These are phyloP conservation scores for Cyrtorhinus lividipennis DNA, from an alignment of 1,140 invertebrate genomes.

Conservation along the genomic window DNA sequence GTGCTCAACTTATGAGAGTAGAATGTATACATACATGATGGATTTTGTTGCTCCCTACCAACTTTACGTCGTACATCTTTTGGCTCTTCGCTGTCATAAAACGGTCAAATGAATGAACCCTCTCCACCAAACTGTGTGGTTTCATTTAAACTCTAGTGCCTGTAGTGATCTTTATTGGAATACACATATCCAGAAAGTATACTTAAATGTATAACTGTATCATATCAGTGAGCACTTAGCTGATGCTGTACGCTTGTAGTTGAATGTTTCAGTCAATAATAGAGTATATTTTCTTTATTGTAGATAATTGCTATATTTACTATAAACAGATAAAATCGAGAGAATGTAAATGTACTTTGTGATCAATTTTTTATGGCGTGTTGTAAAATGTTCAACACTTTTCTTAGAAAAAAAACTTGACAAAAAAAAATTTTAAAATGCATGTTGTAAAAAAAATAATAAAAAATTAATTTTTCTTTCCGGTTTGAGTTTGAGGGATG, in stretches of 20 bases:
- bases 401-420: background rate
- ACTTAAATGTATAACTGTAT: background rate
- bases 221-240: constrained; percentile 12
- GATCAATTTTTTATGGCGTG: constrained; percentile 13
- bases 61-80: no score
- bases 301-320: constrained; percentile 7
- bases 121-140: background rate
- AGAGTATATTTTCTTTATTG: constrained; percentile 21
- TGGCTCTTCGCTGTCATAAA: no score
- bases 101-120: background rate
- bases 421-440: constrained; percentile 1
- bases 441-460: background rate
- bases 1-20: no score
- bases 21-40: no score
- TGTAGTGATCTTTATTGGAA: constrained; percentile 9
- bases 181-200: background rate
- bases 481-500: background rate
- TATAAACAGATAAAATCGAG: background rate
- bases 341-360: constrained; percentile 12
- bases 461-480: background rate
- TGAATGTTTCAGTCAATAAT: constrained; percentile 16
- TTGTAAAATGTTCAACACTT: background rate
- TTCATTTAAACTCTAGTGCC: constrained; percentile 16
- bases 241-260: constrained; percentile 19
- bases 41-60: no score